A percentile compares a stretch with the other conserved stretches of the same genome.
phyloP scores from a whole-genome alignment of 2,888 invertebrate species.

The Agapostemon virescens region DNA sequence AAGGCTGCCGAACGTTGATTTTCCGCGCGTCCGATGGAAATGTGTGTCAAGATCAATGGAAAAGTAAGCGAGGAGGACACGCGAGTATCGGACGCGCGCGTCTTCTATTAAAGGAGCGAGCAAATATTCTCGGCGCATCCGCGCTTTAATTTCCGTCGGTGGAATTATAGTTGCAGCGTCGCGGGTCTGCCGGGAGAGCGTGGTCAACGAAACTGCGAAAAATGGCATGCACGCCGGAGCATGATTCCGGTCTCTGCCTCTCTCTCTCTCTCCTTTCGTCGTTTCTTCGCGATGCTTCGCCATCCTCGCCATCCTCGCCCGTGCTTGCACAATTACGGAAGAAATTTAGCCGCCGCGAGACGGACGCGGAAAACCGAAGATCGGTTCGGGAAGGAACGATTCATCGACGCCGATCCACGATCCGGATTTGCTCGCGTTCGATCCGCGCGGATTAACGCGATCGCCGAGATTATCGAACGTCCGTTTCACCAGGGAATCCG shows the following conservation, averaged over 20 bases:
- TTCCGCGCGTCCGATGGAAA: not conserved
- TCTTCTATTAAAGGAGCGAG: slow-evolving; percentile 26
- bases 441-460: no score
- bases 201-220: slow-evolving; percentile 64
- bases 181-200: slow-evolving; percentile 14
- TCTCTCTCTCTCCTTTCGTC: slow-evolving; percentile 14
- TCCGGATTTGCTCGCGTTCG: no score
- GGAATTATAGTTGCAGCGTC: slow-evolving; percentile 38
- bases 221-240: slow-evolving; percentile 74
- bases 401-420: not conserved
- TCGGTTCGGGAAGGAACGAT: not conserved
- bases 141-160: slow-evolving; percentile 34
- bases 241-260: slow-evolving; percentile 71
- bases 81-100: not conserved
- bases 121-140: slow-evolving; percentile 11
- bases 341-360: slow-evolving; percentile 26
- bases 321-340: slow-evolving; percentile 51
- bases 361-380: not conserved
- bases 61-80: not conserved
- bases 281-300: not conserved
- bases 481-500: no score
- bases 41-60: slow-evolving; percentile 28
- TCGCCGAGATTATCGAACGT: no score
- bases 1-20: not conserved
- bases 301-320: not conserved